Conservation (phyloP, 2,113 vertebrate genomes). For the Axis porcinus region DNA sequence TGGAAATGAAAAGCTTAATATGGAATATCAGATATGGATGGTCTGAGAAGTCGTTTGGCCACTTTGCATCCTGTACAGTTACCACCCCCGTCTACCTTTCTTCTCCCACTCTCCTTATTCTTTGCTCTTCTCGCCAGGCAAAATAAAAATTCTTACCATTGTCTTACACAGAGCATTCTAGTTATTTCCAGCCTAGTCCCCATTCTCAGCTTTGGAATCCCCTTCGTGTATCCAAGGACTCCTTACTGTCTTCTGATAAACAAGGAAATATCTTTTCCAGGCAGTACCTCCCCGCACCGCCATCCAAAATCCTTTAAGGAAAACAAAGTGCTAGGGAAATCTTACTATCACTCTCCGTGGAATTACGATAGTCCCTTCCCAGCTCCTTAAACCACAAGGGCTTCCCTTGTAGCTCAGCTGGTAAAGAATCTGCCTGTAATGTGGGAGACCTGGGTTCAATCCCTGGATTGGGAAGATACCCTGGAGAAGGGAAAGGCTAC, state of each 20-base stretch:
- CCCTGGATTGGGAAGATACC: neutral
- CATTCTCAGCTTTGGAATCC: neutral
- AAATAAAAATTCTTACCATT: neutral
- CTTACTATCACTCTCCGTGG: neutral
- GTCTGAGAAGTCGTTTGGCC: neutral
- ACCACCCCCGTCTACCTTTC: neutral
- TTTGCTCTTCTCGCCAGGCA: neutral
- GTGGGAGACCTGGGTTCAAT: accelerated
- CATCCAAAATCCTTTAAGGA: neutral
- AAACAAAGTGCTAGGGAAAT: neutral
- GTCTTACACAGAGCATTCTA: neutral
- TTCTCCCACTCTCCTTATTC: neutral
- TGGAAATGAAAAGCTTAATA: neutral
- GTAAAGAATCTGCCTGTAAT: neutral
- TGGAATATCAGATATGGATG: neutral
- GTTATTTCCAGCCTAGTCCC: neutral
- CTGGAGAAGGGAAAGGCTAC: neutral
- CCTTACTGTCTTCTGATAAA: neutral
- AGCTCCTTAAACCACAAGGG: neutral
- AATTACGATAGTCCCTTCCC: neutral
- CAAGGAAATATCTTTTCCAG: neutral
- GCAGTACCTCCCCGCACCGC: neutral
- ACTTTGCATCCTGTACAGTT: neutral
- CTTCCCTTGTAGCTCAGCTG: neutral
- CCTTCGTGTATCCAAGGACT: neutral